phyloP scores from a whole-genome alignment of 2,113 vertebrate genomes.

The Tringa solitaria region DNA sequence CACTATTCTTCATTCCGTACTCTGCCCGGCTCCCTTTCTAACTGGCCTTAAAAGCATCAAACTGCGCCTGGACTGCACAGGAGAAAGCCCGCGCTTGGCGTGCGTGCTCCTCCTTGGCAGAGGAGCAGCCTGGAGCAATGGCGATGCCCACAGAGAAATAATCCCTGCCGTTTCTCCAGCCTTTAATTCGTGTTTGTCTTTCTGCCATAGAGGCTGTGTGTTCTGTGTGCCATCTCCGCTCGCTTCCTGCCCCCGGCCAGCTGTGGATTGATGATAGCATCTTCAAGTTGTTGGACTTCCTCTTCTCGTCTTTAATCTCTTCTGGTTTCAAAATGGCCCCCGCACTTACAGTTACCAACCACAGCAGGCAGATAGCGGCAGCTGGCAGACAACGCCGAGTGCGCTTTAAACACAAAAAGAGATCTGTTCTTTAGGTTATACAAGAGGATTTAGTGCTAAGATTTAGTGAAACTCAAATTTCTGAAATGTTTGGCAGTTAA shows the following conservation, averaged over 20 bases:
- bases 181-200: background rate
- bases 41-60: background rate
- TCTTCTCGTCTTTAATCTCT: constrained; percentile 71
- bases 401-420: background rate
- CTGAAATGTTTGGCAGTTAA: background rate
- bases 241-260: constrained; percentile 76
- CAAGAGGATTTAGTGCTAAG: constrained; percentile 30
- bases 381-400: constrained; percentile 16
- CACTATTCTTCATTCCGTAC: background rate
- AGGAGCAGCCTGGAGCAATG: background rate
- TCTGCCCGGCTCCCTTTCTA: background rate
- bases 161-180: background rate
- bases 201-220: background rate
- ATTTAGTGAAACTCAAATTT: constrained; percentile 4
- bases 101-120: background rate
- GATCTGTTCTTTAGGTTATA: constrained; percentile 8
- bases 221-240: constrained; percentile 34
- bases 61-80: background rate
- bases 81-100: background rate
- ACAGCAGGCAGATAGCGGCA: constrained; percentile 51
- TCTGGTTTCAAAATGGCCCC: constrained; percentile 70
- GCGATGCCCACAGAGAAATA: background rate
- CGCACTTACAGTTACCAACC: constrained; percentile 68
- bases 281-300: constrained; percentile 78
- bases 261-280: constrained; percentile 80